These are phyloP conservation scores for Orchestes rusci DNA, from an alignment of 2,888 invertebrate species.

Conservation along the genomic window DNA sequence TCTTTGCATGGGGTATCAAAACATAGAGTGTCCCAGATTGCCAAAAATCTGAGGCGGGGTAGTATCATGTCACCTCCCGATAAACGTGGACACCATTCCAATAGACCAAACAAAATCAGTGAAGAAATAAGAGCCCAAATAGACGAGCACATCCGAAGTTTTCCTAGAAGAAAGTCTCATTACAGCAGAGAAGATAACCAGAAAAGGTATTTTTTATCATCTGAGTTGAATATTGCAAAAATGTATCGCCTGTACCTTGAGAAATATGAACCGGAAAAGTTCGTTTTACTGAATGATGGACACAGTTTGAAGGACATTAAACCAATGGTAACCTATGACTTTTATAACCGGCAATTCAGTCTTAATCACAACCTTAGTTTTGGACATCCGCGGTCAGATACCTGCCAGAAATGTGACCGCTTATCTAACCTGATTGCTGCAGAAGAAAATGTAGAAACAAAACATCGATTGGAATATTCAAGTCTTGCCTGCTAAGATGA, in stretches of 20 bases:
- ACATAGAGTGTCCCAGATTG: constrained; percentile 7
- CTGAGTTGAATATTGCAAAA: constrained; percentile 9
- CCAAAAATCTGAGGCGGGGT: constrained; percentile 4
- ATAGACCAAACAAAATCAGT: constrained; percentile 9
- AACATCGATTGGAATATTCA: not conserved
- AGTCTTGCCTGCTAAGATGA: not conserved
- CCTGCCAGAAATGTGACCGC: constrained; percentile 4
- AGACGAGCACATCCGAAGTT: constrained; percentile 10
- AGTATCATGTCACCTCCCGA: constrained; percentile 3
- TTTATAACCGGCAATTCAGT: constrained; percentile 1
- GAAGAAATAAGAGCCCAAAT: constrained; percentile 8
- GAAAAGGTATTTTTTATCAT: constrained; percentile 6
- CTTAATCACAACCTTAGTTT: constrained; percentile 3
- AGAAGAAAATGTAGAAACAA: not conserved
- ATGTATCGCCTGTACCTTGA: constrained; percentile 10
- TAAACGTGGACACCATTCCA: constrained; percentile 8
- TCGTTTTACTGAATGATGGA: too few relatives aligned
- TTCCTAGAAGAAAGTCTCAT: constrained; percentile 12
- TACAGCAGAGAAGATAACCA: constrained; percentile 4
- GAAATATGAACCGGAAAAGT: constrained; percentile 10
- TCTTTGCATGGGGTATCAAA: constrained; percentile 11
- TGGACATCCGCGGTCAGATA: constrained; percentile 4
- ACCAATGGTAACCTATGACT: constrained; percentile 7
- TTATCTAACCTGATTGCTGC: not conserved
- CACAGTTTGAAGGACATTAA: too few relatives aligned